Percentiles rank a stretch among this genome's conserved stretches.
Conservation (phyloP, 2,888 invertebrate genomes). For the Eurytoma californica region DNA sequence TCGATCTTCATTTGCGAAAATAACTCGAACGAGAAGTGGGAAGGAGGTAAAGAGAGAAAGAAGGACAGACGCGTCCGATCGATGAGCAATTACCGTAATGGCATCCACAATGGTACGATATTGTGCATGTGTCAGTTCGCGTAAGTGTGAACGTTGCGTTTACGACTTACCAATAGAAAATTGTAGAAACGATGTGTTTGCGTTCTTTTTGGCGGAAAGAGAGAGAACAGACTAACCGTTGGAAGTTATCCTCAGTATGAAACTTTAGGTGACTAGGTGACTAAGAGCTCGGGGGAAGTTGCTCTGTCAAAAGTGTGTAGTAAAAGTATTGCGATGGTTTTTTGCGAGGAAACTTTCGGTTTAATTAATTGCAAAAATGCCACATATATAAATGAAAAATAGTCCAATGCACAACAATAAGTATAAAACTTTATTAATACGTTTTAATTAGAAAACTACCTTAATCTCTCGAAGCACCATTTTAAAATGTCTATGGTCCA, state of each 20-base stretch:
- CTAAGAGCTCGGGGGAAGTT: constrained; percentile 38
- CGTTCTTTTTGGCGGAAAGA: constrained; percentile 10
- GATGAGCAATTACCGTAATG: constrained; percentile 56
- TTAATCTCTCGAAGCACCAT: constrained; percentile 12
- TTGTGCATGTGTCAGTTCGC: neutral
- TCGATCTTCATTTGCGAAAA: constrained; percentile 43
- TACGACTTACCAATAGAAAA: too few species aligned
- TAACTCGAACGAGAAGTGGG: constrained; percentile 7
- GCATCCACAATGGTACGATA: constrained; percentile 38
- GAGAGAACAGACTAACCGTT: neutral
- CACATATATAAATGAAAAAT: too few species aligned
- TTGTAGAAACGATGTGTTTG: constrained; percentile 1
- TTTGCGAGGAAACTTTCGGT: neutral
- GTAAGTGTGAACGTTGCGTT: too few species aligned
- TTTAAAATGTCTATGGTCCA: neutral
- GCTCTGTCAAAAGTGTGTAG: constrained; percentile 48
- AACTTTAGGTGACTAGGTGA: constrained; percentile 43
- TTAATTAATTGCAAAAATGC: too few species aligned
- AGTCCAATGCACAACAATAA: too few species aligned
- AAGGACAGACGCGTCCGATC: constrained; percentile 23
- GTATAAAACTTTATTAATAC: too few species aligned
- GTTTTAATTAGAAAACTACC: too few species aligned
- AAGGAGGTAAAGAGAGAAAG: neutral
- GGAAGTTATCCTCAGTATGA: constrained; percentile 42
- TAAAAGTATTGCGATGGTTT: neutral